Evolutionary conservation across 35 echinoderm and acorn worm species (phyloP).

Genomic region (Heliocidaris tuberculata): DNA sequence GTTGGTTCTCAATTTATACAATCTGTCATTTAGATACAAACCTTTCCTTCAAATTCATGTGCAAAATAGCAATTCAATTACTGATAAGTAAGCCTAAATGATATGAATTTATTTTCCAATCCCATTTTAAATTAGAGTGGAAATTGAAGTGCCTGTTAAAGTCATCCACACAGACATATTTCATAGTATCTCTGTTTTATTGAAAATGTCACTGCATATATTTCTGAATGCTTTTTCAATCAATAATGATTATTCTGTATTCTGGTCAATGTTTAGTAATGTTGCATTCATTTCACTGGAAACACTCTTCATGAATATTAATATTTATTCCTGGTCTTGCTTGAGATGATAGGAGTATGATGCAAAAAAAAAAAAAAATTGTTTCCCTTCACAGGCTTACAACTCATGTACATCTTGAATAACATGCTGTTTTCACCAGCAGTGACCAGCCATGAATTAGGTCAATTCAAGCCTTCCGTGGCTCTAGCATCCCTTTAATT

Average conservation of each 20-base stretch:
- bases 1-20: background rate
- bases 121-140: background rate
- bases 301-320: too few species aligned
- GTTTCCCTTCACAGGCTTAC: too few species aligned
- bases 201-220: too few species aligned
- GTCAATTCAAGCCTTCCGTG: background rate
- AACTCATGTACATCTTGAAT: too few species aligned
- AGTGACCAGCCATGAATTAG: background rate
- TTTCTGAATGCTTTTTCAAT: too few species aligned
- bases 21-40: background rate
- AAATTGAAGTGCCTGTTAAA: background rate
- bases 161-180: background rate
- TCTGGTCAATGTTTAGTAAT: too few species aligned
- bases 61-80: background rate
- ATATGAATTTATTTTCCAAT: background rate
- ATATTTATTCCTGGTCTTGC: too few species aligned
- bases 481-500: background rate
- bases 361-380: too few species aligned
- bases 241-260: too few species aligned
- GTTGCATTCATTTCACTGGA: too few species aligned
- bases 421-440: too few species aligned
- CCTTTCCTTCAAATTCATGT: background rate
- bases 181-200: background rate
- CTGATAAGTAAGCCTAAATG: background rate
- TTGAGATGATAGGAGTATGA: too few species aligned